phyloP scores from a whole-genome alignment of 2,888 invertebrate species.

The Nineta flava region DNA sequence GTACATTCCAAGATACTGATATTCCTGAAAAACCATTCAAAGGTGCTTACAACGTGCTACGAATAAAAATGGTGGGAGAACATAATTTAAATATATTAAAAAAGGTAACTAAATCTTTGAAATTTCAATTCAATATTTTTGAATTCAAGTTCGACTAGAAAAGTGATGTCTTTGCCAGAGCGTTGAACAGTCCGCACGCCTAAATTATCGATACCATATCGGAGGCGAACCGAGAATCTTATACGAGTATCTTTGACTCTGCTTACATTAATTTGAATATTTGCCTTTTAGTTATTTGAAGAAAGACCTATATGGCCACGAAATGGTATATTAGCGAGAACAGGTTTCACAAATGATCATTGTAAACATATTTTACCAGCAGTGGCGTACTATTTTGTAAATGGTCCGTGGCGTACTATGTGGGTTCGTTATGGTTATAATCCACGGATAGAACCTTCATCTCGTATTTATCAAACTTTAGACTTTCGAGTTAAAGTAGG shows the following conservation, averaged over 20 bases:
- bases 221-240: too few relatives aligned
- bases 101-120: slow-evolving; percentile 12
- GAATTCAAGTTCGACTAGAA: too few relatives aligned
- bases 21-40: slow-evolving; percentile 47
- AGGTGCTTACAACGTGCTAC: slow-evolving; percentile 35
- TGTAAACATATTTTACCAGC: slow-evolving; percentile 68
- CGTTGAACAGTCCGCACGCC: too few relatives aligned
- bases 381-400: slow-evolving; percentile 68
- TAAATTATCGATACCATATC: too few relatives aligned
- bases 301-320: slow-evolving; percentile 83
- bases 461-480: slow-evolving; percentile 75
- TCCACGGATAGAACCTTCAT: slow-evolving; percentile 61
- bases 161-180: too few relatives aligned
- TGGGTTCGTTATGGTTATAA: slow-evolving; percentile 89
- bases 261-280: neutral
- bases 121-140: too few relatives aligned
- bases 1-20: slow-evolving; percentile 39
- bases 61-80: slow-evolving; percentile 25
- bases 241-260: too few relatives aligned
- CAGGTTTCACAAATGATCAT: slow-evolving; percentile 41
- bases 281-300: slow-evolving; percentile 49
- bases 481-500: slow-evolving; percentile 63
- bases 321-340: slow-evolving; percentile 50
- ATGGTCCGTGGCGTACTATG: slow-evolving; percentile 84
- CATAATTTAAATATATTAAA: slow-evolving; percentile 15